Conservation (phyloP, 64 coral and sea anemone genomes). For the Hydrozoanthus tunicans region DNA sequence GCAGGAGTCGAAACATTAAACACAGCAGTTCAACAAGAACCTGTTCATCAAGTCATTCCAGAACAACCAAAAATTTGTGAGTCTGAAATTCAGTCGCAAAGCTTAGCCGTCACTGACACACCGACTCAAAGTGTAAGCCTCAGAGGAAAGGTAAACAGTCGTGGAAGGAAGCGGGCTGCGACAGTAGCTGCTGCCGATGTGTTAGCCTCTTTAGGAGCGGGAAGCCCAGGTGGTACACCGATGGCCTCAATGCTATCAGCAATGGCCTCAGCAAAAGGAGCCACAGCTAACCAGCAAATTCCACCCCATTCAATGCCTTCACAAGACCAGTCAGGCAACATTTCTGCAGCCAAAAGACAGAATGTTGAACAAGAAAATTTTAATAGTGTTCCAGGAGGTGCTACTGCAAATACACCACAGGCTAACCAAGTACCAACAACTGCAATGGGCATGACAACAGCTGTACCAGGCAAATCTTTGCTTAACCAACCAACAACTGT, state of each 20-base stretch:
- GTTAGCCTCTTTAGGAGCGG: constrained; percentile 74
- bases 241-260: constrained; percentile 94
- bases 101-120: constrained; percentile 18
- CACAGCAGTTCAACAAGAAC: constrained; percentile 63
- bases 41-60: constrained; percentile 52
- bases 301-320: constrained; percentile 12
- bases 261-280: constrained; percentile 66
- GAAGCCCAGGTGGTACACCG: constrained; percentile 74
- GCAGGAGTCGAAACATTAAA: constrained; percentile 31
- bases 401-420: constrained; percentile 11
- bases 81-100: constrained; percentile 27
- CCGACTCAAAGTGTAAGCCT: background rate
- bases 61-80: constrained; percentile 51
- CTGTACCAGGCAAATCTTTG: constrained; percentile 16
- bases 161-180: constrained; percentile 76
- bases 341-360: constrained; percentile 15
- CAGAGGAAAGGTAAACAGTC: constrained; percentile 59
- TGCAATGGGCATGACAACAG: background rate
- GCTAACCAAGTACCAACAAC: background rate
- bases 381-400: background rate
- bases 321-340: constrained; percentile 10
- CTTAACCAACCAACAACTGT: constrained; percentile 28
- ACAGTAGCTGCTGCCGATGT: constrained; percentile 91
- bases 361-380: constrained; percentile 29
- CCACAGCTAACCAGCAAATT: constrained; percentile 31